These are phyloP conservation scores for Tragelaphus buxtoni DNA, from an alignment of 2,113 vertebrate species.

Conservation along the genomic window DNA sequence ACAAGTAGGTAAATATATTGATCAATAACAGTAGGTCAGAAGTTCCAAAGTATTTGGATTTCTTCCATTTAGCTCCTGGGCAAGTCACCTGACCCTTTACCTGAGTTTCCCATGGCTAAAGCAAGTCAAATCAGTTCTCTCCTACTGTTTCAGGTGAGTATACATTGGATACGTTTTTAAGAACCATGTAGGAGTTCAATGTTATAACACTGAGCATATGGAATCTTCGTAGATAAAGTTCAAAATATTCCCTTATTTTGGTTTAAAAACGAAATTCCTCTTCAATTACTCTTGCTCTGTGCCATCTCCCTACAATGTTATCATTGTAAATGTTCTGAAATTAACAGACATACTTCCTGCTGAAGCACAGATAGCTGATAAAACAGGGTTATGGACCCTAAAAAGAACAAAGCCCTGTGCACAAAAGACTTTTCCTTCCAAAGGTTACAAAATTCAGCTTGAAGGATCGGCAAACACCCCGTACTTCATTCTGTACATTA, in stretches of 20 bases:
- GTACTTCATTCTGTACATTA: background rate
- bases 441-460: background rate
- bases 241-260: background rate
- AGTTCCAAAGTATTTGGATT: background rate
- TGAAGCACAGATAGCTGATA: background rate
- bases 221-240: conserved; percentile 4
- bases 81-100: conserved; percentile 4
- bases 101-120: background rate
- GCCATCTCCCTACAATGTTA: background rate
- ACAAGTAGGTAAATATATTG: background rate
- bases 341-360: background rate
- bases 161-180: conserved; percentile 13
- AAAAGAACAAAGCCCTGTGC: conserved; percentile 9
- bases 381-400: background rate
- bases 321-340: conserved; percentile 17
- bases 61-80: background rate
- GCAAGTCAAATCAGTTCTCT: background rate
- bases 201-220: background rate
- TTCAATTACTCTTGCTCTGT: background rate
- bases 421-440: background rate
- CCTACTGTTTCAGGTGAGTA: background rate
- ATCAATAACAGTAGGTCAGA: background rate
- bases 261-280: conserved; percentile 10
- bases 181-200: background rate
- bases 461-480: background rate